A percentile compares a stretch with the other conserved stretches of the same genome.
Evolutionary conservation across 30 jellyfish, hydroid and myxozoan species (phyloP).

Genomic region (Hydra vulgaris): DNA sequence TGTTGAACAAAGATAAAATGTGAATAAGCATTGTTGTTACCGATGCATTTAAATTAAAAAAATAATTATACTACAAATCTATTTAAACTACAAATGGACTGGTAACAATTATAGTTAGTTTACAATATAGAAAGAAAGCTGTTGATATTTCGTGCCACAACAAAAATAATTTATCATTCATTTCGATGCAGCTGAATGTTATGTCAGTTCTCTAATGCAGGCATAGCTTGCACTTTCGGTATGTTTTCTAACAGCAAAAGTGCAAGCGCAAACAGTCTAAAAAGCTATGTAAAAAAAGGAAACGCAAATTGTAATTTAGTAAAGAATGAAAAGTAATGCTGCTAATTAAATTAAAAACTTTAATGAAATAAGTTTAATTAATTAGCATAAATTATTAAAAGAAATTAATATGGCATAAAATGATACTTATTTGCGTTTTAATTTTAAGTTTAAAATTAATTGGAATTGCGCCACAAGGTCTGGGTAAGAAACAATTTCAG

Average conservation of each 20-base stretch:
- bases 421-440: background rate
- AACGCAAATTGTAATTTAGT: background rate
- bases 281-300: background rate
- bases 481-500: background rate
- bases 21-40: no score
- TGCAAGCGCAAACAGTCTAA: background rate
- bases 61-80: no score
- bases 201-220: background rate
- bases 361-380: background rate
- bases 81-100: no score
- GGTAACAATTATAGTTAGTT: background rate
- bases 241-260: background rate
- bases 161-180: background rate
- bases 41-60: no score
- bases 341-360: background rate
- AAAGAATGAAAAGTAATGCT: background rate
- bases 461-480: background rate
- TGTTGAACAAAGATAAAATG: no score
- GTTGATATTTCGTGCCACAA: background rate
- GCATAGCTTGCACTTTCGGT: background rate
- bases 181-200: background rate
- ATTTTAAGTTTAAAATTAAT: no score
- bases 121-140: background rate
- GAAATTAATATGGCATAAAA: no score
- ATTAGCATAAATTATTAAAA: no score